Evolutionary conservation across 2,888 invertebrate genomes (phyloP).

Genomic region (Coelopa pilipes): DNA sequence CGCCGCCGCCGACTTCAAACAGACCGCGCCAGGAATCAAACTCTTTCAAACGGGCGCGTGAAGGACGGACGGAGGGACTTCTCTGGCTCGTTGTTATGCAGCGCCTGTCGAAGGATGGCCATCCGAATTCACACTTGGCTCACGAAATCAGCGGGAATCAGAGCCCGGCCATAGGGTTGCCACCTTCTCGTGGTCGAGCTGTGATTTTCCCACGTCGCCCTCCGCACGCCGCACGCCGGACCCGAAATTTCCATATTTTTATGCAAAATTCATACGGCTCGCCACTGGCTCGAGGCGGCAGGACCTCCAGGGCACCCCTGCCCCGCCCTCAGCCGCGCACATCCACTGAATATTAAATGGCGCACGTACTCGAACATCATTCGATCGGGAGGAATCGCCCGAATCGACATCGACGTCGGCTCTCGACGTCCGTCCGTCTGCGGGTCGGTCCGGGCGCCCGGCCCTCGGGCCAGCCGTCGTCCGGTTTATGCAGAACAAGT

Average conservation of each 20-base stretch:
- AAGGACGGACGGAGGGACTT: no score
- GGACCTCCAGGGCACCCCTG: no score
- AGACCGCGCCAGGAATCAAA: no score
- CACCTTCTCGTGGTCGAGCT: neutral
- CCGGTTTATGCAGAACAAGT: conserved; percentile 46
- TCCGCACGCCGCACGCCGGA: neutral
- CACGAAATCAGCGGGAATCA: conserved; percentile 26
- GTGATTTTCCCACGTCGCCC: conserved; percentile 10
- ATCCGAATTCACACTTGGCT: conserved; percentile 58
- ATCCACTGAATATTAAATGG: conserved; percentile 65
- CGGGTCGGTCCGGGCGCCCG: no score
- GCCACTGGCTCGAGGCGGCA: neutral
- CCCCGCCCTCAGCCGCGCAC: conserved; percentile 55
- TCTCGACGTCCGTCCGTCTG: no score
- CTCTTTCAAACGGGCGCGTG: no score
- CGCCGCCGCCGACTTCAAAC: no score
- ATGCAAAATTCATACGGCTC: conserved; percentile 25
- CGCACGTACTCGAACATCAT: conserved; percentile 54
- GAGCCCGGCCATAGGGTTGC: conserved; percentile 30
- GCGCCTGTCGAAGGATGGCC: conserved; percentile 34
- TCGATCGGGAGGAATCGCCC: conserved; percentile 29
- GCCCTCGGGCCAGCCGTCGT: no score
- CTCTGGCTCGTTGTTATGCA: no score
- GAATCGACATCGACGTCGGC: neutral
- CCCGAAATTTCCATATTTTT: conserved; percentile 23